These are phyloP conservation scores for Harpagifer antarcticus DNA, from an alignment of 2,797 vertebrate species.

Conservation along the genomic window DNA sequence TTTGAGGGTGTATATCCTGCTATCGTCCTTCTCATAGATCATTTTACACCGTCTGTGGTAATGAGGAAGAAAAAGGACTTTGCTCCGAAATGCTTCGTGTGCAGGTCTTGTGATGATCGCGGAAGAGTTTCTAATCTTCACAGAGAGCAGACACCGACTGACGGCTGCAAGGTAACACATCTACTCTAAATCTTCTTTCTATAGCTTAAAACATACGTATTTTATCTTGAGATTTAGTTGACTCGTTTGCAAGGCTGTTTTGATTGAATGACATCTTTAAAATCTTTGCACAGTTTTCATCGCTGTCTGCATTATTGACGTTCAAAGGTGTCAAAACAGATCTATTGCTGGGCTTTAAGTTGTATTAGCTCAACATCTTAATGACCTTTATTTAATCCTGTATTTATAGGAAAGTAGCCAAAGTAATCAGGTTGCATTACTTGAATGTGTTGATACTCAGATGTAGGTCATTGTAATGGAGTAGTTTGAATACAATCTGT, in stretches of 20 bases:
- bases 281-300: neutral
- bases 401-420: too few relatives aligned
- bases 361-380: too few relatives aligned
- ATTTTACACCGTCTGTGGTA: slow-evolving; percentile 41
- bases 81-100: slow-evolving; percentile 63
- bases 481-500: neutral
- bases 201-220: too few relatives aligned
- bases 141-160: slow-evolving; percentile 48
- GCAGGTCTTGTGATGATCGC: slow-evolving; percentile 76
- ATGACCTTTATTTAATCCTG: too few relatives aligned
- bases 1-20: slow-evolving; percentile 2
- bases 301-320: neutral
- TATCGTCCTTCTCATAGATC: slow-evolving; percentile 20
- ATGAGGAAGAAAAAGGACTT: slow-evolving; percentile 83
- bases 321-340: neutral
- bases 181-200: neutral
- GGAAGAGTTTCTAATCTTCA: slow-evolving; percentile 36
- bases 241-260: neutral
- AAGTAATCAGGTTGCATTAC: too few relatives aligned
- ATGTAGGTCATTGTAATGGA: too few relatives aligned
- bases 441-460: too few relatives aligned
- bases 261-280: too few relatives aligned
- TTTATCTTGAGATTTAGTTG: too few relatives aligned
- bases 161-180: slow-evolving; percentile 72
- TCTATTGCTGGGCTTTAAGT: neutral